phyloP scores from a whole-genome alignment of 2,888 invertebrate genomes.

The Rhingia rostrata region DNA sequence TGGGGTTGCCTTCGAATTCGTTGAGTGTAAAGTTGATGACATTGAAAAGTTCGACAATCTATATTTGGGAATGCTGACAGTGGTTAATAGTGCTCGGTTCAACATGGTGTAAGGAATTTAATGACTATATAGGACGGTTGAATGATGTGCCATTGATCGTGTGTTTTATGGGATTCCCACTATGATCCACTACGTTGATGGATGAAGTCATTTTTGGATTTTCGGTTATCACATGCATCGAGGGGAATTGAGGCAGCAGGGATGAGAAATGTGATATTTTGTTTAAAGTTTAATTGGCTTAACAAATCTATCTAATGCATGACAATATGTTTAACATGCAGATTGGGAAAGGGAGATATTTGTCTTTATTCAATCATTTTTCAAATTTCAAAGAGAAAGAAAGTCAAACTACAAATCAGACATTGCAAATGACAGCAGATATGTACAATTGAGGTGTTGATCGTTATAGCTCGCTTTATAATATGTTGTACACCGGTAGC shows the following conservation, averaged over 20 bases:
- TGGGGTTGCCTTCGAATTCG: constrained; percentile 23
- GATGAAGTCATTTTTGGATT: constrained; percentile 62
- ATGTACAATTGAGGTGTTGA: no score
- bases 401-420: no score
- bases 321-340: no score
- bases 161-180: not conserved
- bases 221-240: constrained; percentile 48
- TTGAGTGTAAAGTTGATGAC: constrained; percentile 59
- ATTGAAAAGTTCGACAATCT: constrained; percentile 44
- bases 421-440: no score
- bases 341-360: no score
- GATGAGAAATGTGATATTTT: constrained; percentile 39
- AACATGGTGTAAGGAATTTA: constrained; percentile 6
- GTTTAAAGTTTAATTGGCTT: constrained; percentile 43
- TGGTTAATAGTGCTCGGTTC: constrained; percentile 32
- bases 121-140: not conserved
- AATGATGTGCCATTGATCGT: constrained; percentile 20
- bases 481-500: no score
- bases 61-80: constrained; percentile 20
- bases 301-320: constrained; percentile 19
- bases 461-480: no score
- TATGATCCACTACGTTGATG: constrained; percentile 47
- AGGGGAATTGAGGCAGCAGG: constrained; percentile 16
- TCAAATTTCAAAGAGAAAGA: no score
- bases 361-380: no score